Conservation (phyloP, 2,113 vertebrate genomes). For the Carettochelys insculpta region DNA sequence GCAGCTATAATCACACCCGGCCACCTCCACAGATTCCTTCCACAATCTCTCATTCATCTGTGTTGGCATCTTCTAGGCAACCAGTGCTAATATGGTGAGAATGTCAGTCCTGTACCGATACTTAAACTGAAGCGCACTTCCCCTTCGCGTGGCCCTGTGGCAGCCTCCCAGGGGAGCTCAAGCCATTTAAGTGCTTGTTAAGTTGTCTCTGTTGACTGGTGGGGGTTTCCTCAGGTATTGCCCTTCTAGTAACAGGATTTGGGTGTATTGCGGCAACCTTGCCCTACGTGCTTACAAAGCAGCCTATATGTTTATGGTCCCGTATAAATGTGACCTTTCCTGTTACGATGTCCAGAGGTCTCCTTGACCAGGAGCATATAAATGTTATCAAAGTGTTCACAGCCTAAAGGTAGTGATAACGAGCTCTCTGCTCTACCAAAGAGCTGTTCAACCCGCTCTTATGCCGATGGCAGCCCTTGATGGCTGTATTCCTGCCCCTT, state of each 20-base stretch:
- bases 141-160: neutral
- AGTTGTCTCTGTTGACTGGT: neutral
- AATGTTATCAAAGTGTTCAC: neutral
- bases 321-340: neutral
- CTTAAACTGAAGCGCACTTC: neutral
- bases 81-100: neutral
- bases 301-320: neutral
- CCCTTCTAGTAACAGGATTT: too few species aligned
- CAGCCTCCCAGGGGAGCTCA: neutral
- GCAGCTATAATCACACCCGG: neutral
- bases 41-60: neutral
- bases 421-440: neutral
- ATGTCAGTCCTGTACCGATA: neutral
- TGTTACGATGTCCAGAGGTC: neutral
- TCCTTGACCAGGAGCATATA: accelerated
- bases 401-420: neutral
- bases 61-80: too few species aligned
- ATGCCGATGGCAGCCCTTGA: neutral
- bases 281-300: neutral
- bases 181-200: neutral
- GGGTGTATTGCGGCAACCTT: neutral
- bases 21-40: accelerated
- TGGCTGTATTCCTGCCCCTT: neutral
- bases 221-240: too few species aligned
- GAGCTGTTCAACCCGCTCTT: neutral